Base-by-base conservation (phyloP, 2,888 invertebrate species). In the Micoletzkya japonica region DNA sequence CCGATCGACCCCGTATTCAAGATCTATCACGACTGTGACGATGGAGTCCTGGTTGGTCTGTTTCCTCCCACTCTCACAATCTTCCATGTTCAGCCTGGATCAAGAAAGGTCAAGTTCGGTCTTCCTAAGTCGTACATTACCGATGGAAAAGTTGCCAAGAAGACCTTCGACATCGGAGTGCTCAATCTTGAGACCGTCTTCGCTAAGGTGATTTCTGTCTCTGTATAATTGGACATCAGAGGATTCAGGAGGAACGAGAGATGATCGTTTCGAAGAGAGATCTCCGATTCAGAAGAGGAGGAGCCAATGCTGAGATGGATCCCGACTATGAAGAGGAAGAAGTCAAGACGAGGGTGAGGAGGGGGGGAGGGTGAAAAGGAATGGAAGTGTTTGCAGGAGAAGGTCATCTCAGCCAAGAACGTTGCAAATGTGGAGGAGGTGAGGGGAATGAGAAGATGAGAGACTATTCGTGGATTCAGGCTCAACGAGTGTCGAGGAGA, bases 1-100 rank as follows among this genome's bases (percentile, higher is more conserved):
- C 71, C 74, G 26, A 78, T 78, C 66, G 80, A 80, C 58, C 77
- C 78, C 37, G 69, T 77, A 30, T 74, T 80, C 75, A 78, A 78
- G 56, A 74, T 77, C 37, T 80, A 80, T 69, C 80, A 80, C 72
- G 75, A 73, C 44, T 80, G 80, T 56, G 74, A 80, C 59, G 77
- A 80, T 56, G 77, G 77, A 54, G 70, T 78, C 59, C 71, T 74
- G 76, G 79, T 80, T 60, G 32, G 67, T 20, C n/a, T 6, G 4
- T 54, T 14, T 17, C n/a, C n/a, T n/a, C n/a, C 49, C 14, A 44
- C 49, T 44, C 49, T 44, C 49, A 20, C 14, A 17, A 17, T 44
- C 20, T 44, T 44, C 14, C 20, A 17, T 24, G 69, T 76, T 61
- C 66, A 78, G 76, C 78, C 78, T 10, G 78, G 78, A 34, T 57